A percentile compares a stretch with the other conserved stretches of the same genome.
These are phyloP conservation scores for Selene dorsalis DNA, from an alignment of 2,797 vertebrate genomes.

Conservation along the genomic window DNA sequence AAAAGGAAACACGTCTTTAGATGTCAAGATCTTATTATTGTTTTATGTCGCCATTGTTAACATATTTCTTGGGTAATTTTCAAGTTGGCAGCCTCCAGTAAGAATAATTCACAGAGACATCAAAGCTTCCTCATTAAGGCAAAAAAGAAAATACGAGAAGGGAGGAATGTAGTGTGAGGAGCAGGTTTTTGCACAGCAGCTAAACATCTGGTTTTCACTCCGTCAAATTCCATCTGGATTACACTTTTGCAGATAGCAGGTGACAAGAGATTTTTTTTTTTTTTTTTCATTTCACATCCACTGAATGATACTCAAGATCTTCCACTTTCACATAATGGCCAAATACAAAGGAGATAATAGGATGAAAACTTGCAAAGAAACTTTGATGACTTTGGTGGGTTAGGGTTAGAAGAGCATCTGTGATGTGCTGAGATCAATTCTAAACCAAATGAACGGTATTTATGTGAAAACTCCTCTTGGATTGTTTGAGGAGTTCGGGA, in stretches of 20 bases:
- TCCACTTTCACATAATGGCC: slow-evolving; percentile 4
- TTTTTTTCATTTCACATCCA: not conserved
- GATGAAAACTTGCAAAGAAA: slow-evolving; percentile 13
- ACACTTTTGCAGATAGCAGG: slow-evolving; percentile 43
- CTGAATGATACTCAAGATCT: slow-evolving; percentile 38
- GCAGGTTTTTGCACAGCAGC: slow-evolving; percentile 26
- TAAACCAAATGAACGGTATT: not conserved
- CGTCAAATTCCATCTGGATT: slow-evolving; percentile 44
- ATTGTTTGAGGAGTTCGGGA: slow-evolving; percentile 13
- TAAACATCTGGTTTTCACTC: slow-evolving; percentile 57
- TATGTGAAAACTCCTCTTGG: not conserved
- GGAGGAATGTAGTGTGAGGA: slow-evolving; percentile 37
- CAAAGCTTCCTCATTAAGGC: slow-evolving; percentile 56
- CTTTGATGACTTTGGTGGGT: slow-evolving; percentile 15
- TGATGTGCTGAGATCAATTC: slow-evolving; percentile 3
- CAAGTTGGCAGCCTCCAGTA: slow-evolving; percentile 45
- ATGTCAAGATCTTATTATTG: slow-evolving; percentile 48
- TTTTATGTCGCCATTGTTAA: slow-evolving; percentile 57
- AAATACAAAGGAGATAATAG: not conserved
- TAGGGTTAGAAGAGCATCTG: slow-evolving; percentile 1
- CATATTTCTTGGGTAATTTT: slow-evolving; percentile 56
- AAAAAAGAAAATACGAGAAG: slow-evolving; percentile 20
- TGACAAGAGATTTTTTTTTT: slow-evolving; percentile 14
- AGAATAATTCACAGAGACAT: slow-evolving; percentile 53
- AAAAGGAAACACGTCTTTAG: slow-evolving; percentile 51